Evolutionary conservation across 2,888 invertebrate species (phyloP), one percentile per base, ranked within the genome.

Genomic region (Cataglyphis livida): DNA sequence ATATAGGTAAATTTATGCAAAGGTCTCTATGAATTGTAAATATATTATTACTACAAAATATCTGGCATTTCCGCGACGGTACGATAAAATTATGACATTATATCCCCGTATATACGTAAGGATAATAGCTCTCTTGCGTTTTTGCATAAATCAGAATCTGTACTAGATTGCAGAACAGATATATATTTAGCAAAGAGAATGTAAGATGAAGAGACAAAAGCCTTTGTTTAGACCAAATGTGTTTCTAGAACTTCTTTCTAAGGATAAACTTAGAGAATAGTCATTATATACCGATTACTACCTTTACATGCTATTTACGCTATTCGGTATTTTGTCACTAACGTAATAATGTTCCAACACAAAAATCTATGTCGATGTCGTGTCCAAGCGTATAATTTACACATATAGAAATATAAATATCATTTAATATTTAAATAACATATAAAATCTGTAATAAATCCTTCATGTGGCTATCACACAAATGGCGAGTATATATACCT

Each of bases 371-470:
- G 89, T 91, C 84, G 83, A 90, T 92, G 90, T 92, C 91, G 91
- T 91, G 89, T 87, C 90, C 91, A 90, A 76, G 87, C 90, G 90
- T 92, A 51, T 51, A 90, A 93, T 91, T 91, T 91, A 91, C 89
- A 91, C 87, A 87, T 89, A 87, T 92, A 92, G 89, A 91, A 51
- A 51, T 81, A 87, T 81, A 87, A 28, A 88, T 91, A 91, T 90
- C 91, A 32, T 79, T 91, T 92, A 92, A 92, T 91, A 92, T 91
- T 89, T 90, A 91, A 91, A 87, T 92, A 91, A 91, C 89, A 87
- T 89, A 91, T 91, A 91, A 89, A 83, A 84, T 57, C 88, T 93
- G 91, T 93, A 94, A 93, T 93, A 93, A 94, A 59, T 82, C 76
- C 71, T 87, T 83, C 79, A 76, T 84, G 79, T 57, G 83, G 41